A percentile compares a stretch with the other conserved stretches of the same genome.
Conservation (phyloP, 2,113 vertebrate genomes). For the Hemiscyllium ocellatum region DNA sequence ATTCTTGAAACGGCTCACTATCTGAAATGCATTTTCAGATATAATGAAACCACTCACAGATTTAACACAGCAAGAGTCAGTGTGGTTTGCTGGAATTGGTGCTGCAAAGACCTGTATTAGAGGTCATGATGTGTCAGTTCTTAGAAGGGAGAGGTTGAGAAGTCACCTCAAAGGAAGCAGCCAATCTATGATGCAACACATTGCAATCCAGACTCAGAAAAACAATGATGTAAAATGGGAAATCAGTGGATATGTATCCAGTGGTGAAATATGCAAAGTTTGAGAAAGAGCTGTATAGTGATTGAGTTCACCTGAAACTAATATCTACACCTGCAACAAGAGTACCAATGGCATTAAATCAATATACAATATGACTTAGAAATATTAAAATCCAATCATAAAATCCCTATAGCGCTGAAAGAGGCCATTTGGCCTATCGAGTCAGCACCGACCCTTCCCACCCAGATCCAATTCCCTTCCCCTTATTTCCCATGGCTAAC, state of each 20-base stretch:
- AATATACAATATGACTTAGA: background rate
- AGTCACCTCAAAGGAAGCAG: too few species aligned
- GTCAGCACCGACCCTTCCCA: too few species aligned
- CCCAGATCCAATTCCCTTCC: too few species aligned
- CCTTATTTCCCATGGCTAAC: too few species aligned
- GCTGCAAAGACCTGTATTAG: background rate
- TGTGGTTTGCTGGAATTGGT: background rate
- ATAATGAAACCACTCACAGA: background rate
- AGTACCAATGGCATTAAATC: background rate
- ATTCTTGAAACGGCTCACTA: background rate
- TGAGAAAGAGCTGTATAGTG: too few species aligned
- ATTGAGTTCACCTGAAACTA: too few species aligned
- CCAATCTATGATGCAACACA: background rate
- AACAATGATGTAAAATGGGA: background rate
- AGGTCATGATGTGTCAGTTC: background rate
- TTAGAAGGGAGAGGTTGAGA: too few species aligned
- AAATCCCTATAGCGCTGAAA: too few species aligned
- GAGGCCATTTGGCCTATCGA: too few species aligned
- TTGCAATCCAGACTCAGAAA: background rate
- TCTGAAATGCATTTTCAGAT: background rate
- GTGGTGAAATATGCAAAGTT: background rate
- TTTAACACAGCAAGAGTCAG: background rate
- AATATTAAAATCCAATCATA: background rate
- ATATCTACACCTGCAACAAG: too few species aligned
- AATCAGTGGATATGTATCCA: background rate